A percentile compares a stretch with the other conserved stretches of the same genome.
These are phyloP conservation scores for Teinopalpus imperialis DNA, from an alignment of 2,888 invertebrate species.

Conservation along the genomic window DNA sequence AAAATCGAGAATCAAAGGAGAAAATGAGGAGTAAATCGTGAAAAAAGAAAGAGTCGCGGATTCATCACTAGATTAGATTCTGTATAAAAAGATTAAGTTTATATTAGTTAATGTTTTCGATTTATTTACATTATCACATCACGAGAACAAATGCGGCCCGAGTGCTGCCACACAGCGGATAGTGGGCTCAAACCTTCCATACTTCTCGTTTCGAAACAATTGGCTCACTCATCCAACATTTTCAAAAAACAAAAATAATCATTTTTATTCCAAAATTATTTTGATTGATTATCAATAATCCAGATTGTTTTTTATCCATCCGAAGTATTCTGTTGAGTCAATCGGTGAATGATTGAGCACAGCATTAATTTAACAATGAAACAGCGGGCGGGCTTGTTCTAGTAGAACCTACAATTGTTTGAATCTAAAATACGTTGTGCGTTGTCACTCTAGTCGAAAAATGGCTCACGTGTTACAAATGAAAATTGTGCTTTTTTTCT, in stretches of 20 bases:
- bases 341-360: too few species aligned
- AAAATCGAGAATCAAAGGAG: background rate
- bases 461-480: constrained; percentile 1
- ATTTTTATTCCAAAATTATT: too few species aligned
- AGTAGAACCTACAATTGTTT: constrained; percentile 2
- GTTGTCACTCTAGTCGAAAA: constrained; percentile 33
- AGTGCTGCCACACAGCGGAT: constrained; percentile 26
- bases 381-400: constrained; percentile 19
- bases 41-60: constrained; percentile 32
- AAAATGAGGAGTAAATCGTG: too few species aligned
- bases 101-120: constrained; percentile 42
- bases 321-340: too few species aligned
- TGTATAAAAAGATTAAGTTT: constrained; percentile 64
- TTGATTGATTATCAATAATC: too few species aligned
- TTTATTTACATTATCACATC: constrained; percentile 71
- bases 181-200: background rate
- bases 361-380: constrained; percentile 50
- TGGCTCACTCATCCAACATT: too few species aligned
- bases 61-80: constrained; percentile 34
- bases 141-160: constrained; percentile 46
- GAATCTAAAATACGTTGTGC: constrained; percentile 42
- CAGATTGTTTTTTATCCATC: too few species aligned
- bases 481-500: too few species aligned
- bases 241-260: too few species aligned
- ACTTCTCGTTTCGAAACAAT: background rate